These are phyloP conservation scores for Siniperca undulata DNA, from an alignment of 2,797 vertebrate species.

Conservation along the genomic window DNA sequence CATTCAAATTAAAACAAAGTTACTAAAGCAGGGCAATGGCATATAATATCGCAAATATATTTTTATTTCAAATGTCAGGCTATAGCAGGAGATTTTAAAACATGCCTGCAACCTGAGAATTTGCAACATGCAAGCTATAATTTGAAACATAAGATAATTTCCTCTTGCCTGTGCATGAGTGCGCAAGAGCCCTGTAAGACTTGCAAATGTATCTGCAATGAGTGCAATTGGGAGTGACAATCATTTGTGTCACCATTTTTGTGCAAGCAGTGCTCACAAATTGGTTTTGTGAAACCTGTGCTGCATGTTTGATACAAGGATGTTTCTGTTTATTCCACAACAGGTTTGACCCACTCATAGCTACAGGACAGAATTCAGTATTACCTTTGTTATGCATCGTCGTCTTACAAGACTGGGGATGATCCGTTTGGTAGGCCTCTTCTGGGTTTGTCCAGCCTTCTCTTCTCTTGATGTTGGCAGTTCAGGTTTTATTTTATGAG, in stretches of 20 bases:
- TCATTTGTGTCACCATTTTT: conserved; percentile 8
- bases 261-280: neutral
- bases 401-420: neutral
- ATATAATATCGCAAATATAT: neutral
- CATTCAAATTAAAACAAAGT: neutral
- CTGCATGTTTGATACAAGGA: neutral
- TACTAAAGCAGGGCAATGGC: neutral
- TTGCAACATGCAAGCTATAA: conserved; percentile 1
- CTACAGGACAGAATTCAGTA: neutral
- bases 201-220: conserved; percentile 4
- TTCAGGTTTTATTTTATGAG: conserved; percentile 4
- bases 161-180: conserved; percentile 9
- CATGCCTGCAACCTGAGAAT: neutral
- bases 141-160: conserved; percentile 18
- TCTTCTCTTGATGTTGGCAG: neutral
- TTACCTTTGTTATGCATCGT: no score
- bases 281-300: neutral
- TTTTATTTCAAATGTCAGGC: neutral
- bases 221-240: neutral
- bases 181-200: neutral
- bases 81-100: conserved; percentile 12
- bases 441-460: neutral
- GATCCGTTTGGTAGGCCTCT: neutral
- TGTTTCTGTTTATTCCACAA: conserved; percentile 1
- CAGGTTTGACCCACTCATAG: neutral